Evolutionary conservation across 1,140 invertebrate genomes (phyloP).

Genomic region (Heterodera schachtii): DNA sequence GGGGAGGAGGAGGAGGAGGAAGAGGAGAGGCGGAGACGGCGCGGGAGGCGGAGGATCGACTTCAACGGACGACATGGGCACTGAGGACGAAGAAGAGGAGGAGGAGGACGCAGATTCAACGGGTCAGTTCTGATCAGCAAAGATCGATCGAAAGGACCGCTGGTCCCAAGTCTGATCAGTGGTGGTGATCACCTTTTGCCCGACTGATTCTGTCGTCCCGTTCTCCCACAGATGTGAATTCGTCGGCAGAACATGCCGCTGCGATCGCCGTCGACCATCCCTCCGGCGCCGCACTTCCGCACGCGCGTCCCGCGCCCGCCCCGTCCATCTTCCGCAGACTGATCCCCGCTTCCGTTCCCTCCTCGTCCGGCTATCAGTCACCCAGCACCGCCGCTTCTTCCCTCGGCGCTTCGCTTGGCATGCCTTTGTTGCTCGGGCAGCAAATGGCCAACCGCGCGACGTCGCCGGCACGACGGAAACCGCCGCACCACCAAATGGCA

Average conservation of each 20-base stretch:
- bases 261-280: neutral
- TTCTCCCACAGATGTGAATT: neutral
- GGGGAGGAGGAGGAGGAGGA: too few relatives aligned
- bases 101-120: neutral
- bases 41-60: neutral
- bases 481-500: neutral
- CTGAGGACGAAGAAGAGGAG: neutral
- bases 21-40: neutral
- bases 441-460: neutral
- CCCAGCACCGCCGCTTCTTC: neutral
- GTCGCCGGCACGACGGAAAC: constrained; percentile 1
- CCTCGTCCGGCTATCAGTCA: neutral
- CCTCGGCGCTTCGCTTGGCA: neutral
- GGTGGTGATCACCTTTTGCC: too few relatives aligned
- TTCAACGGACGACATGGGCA: neutral
- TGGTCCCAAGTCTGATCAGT: too few relatives aligned
- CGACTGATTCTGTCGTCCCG: too few relatives aligned
- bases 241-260: neutral
- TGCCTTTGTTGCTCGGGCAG: constrained; percentile 11
- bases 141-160: too few relatives aligned
- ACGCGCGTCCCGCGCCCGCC: neutral
- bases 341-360: neutral
- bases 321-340: constrained; percentile 6
- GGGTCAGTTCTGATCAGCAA: neutral
- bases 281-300: neutral